Evolutionary conservation across 2,113 vertebrate genomes (phyloP).

Genomic region (Misgurnus mizolepis): DNA sequence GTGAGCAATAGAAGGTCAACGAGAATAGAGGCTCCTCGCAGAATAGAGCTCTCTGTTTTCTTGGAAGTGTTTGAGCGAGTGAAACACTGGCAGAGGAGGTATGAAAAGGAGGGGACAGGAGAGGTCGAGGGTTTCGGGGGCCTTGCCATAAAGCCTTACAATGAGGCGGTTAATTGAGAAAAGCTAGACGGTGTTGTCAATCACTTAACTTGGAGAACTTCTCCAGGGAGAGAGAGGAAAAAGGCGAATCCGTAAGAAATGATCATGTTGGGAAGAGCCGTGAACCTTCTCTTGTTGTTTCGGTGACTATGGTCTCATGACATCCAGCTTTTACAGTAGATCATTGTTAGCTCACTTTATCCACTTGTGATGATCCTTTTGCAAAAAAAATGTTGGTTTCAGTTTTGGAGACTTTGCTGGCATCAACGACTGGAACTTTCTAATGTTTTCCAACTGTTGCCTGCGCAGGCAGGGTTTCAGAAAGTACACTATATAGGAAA

Average conservation of each 20-base stretch:
- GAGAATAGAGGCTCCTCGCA: constrained; percentile 88
- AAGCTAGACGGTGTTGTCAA: constrained; percentile 99
- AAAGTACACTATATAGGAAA: not conserved
- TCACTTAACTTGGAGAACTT: constrained; percentile 88
- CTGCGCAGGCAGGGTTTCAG: constrained; percentile 20
- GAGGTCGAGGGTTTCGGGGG: constrained; percentile 64
- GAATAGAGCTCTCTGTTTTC: constrained; percentile 85
- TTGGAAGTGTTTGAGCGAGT: constrained; percentile 95
- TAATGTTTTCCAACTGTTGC: constrained; percentile 25
- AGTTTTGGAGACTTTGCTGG: constrained; percentile 20
- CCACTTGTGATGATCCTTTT: not conserved
- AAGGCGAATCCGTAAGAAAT: constrained; percentile 7
- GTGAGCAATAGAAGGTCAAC: constrained; percentile 99
- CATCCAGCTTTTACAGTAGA: constrained; percentile 13
- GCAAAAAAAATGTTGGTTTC: constrained; percentile 22
- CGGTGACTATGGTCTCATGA: not conserved
- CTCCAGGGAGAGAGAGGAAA: constrained; percentile 22
- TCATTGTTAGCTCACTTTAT: constrained; percentile 13
- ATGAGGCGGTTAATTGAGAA: constrained; percentile 99
- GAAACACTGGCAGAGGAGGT: constrained; percentile 67
- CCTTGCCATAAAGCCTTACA: constrained; percentile 91
- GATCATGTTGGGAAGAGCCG: not conserved
- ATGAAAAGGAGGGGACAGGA: constrained; percentile 70
- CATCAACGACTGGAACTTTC: not conserved
- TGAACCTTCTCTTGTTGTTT: not conserved